These are phyloP conservation scores for Psittacula derbiana DNA, from an alignment of 2,797 vertebrate species.

Conservation along the genomic window DNA sequence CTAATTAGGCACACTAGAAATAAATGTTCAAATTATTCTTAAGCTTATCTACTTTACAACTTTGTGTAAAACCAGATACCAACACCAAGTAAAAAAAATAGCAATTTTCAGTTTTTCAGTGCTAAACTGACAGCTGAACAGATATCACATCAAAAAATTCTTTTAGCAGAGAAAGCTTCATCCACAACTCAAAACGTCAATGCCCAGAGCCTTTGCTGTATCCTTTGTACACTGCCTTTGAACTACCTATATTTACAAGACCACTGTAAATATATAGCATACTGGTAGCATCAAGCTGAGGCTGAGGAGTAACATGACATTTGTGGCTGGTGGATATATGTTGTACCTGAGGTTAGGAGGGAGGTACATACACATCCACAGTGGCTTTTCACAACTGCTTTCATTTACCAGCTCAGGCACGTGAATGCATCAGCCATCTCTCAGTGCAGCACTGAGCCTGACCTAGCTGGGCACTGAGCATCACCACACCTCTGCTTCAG, in stretches of 20 bases:
- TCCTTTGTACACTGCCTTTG: not conserved
- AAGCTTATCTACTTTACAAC: not conserved
- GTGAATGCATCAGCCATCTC: not conserved
- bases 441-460: not conserved
- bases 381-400: not conserved
- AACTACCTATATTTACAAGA: not conserved
- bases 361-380: not conserved
- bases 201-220: not conserved
- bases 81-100: not conserved
- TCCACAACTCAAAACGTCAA: not conserved
- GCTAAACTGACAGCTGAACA: not conserved
- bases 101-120: not conserved
- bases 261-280: not conserved
- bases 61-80: slow-evolving; percentile 14
- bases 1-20: slow-evolving; percentile 27
- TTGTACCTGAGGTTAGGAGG: not conserved
- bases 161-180: not conserved
- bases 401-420: not conserved
- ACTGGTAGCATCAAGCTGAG: not conserved
- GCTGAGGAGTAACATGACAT: not conserved
- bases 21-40: slow-evolving; percentile 21
- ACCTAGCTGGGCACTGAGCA: not conserved
- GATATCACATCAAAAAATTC: not conserved
- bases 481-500: rapidly evolving
- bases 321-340: not conserved